A percentile compares a stretch with the other conserved stretches of the same genome.
Conservation (phyloP, 2,797 vertebrate genomes). For the Hydrophis major region DNA sequence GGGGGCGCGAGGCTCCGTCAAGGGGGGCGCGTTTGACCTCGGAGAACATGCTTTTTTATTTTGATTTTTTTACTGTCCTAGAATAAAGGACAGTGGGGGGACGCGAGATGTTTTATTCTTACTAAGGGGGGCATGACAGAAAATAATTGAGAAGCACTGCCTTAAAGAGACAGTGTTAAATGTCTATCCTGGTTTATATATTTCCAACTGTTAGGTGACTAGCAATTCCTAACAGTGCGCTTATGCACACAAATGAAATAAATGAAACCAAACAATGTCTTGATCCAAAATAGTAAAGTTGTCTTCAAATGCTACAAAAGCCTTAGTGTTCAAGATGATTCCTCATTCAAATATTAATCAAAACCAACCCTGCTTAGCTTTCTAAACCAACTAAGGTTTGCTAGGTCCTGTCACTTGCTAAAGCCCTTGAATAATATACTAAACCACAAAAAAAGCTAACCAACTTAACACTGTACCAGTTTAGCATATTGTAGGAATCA, state of each 20-base stretch:
- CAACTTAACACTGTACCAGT: neutral
- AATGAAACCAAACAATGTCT: neutral
- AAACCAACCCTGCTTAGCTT: neutral
- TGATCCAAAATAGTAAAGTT: neutral
- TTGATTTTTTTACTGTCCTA: too few relatives aligned
- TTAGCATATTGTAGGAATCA: neutral
- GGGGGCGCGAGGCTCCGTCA: too few relatives aligned
- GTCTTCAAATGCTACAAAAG: neutral
- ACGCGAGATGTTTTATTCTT: too few relatives aligned
- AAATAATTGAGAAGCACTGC: too few relatives aligned
- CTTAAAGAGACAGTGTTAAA: too few relatives aligned
- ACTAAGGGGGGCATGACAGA: too few relatives aligned
- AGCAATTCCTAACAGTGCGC: too few relatives aligned
- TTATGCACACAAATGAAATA: neutral
- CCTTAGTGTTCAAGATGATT: neutral
- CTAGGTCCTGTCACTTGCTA: neutral
- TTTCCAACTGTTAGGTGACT: too few relatives aligned
- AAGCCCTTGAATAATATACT: neutral
- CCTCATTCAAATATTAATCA: neutral
- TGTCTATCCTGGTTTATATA: too few relatives aligned
- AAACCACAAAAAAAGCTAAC: neutral
- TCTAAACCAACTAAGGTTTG: neutral
- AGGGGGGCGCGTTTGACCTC: too few relatives aligned
- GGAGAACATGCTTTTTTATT: too few relatives aligned
- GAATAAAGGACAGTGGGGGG: too few relatives aligned